Evolutionary conservation across 1,140 invertebrate species (phyloP).

Genomic region (Drosophila littoralis): DNA sequence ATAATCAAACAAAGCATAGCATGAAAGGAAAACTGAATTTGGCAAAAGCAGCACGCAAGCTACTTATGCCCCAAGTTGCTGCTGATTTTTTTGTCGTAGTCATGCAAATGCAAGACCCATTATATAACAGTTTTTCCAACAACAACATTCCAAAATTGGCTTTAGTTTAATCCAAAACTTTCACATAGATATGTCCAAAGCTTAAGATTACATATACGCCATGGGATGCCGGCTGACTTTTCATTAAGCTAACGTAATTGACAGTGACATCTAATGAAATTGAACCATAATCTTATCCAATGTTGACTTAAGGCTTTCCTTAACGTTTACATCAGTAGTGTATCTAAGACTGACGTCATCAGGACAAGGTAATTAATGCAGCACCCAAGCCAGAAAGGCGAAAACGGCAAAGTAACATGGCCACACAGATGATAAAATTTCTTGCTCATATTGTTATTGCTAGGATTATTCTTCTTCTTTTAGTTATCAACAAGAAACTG

Average conservation of each 20-base stretch:
- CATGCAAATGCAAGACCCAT: slow-evolving; percentile 46
- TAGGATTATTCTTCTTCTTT: slow-evolving; percentile 10
- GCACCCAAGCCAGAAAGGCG: slow-evolving; percentile 9
- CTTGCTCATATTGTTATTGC: slow-evolving; percentile 6
- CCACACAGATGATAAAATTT: slow-evolving; percentile 28
- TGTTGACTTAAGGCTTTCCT: slow-evolving; percentile 45
- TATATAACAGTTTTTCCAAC: slow-evolving; percentile 33
- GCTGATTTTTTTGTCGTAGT: slow-evolving; percentile 19
- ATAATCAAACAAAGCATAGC: slow-evolving; percentile 55
- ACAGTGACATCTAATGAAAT: slow-evolving; percentile 26
- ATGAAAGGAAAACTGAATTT: slow-evolving; percentile 59
- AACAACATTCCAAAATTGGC: slow-evolving; percentile 44
- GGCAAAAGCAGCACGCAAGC: slow-evolving; percentile 61
- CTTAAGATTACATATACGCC: slow-evolving; percentile 58
- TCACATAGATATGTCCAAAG: neutral
- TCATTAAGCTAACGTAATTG: slow-evolving; percentile 54
- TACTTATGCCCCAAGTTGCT: slow-evolving; percentile 44
- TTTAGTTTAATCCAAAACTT: slow-evolving; percentile 31
- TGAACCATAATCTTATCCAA: neutral
- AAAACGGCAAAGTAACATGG: slow-evolving; percentile 10
- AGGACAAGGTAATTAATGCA: slow-evolving; percentile 34
- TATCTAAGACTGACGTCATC: slow-evolving; percentile 21
- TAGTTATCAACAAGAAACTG: slow-evolving; percentile 44
- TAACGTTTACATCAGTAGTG: slow-evolving; percentile 5
- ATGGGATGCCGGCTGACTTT: slow-evolving; percentile 49